phyloP scores from a whole-genome alignment of 2,113 vertebrate species.

The Dolichallabes microphthalmus region DNA sequence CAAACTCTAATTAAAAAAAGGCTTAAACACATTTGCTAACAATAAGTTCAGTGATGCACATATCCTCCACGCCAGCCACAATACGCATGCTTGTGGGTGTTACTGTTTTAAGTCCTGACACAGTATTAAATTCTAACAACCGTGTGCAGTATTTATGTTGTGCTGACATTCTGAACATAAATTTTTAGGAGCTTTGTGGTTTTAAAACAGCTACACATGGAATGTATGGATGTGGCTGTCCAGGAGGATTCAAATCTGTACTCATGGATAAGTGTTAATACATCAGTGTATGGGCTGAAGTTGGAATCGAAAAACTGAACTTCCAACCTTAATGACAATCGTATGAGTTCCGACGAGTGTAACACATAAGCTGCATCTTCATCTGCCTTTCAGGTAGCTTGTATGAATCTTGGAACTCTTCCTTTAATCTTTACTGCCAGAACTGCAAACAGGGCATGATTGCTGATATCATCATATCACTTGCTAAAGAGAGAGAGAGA shows the following conservation, averaged over 20 bases:
- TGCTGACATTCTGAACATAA: constrained; percentile 23
- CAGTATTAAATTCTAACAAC: constrained; percentile 24
- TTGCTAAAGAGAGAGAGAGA: constrained; percentile 38
- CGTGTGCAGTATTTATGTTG: constrained; percentile 28
- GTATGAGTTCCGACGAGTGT: not conserved
- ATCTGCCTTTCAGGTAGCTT: not conserved
- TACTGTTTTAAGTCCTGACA: constrained; percentile 19
- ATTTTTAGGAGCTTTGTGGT: constrained; percentile 31
- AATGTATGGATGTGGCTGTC: constrained; percentile 10
- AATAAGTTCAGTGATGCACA: constrained; percentile 1
- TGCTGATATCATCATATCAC: constrained; percentile 48
- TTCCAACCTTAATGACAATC: not conserved
- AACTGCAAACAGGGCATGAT: constrained; percentile 11
- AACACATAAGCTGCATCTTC: not conserved
- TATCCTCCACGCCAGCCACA: not conserved
- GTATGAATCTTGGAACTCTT: not conserved
- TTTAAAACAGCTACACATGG: constrained; percentile 11
- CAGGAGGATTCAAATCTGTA: not conserved
- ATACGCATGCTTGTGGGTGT: not conserved
- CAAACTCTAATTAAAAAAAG: not conserved
- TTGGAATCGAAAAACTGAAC: not conserved
- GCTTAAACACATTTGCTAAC: not conserved
- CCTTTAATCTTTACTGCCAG: not conserved
- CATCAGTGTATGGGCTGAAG: not conserved
- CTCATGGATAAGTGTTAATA: not conserved